A percentile compares a stretch with the other conserved stretches of the same genome.
Conservation (phyloP, 1,140 invertebrate species). For the Drosophila saltans region DNA sequence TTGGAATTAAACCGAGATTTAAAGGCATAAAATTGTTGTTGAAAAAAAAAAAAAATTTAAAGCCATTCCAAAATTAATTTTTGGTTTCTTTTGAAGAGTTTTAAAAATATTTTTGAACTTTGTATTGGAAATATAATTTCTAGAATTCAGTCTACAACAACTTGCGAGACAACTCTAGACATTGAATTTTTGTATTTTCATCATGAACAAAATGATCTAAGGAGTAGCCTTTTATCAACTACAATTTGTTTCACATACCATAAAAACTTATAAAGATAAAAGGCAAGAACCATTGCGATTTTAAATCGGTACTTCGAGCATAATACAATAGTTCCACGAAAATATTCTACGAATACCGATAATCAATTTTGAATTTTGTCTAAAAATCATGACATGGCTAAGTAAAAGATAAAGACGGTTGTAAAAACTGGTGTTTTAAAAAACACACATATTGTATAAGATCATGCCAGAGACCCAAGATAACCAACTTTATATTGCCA, state of each 20-base stretch:
- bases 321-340: not conserved
- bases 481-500: slow-evolving; percentile 5
- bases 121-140: not conserved
- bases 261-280: not conserved
- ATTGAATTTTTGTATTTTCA: not conserved
- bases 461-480: slow-evolving; percentile 7
- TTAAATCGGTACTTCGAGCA: not conserved
- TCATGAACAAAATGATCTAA: not conserved
- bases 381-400: slow-evolving; percentile 1
- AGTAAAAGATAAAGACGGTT: not conserved
- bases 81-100: not conserved
- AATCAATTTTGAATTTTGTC: slow-evolving; percentile 8
- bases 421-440: not conserved
- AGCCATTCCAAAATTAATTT: too few species aligned
- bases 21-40: too few species aligned
- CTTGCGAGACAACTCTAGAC: not conserved
- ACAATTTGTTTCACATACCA: not conserved
- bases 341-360: not conserved
- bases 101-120: not conserved
- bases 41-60: too few species aligned
- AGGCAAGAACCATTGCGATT: not conserved
- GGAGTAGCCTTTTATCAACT: not conserved
- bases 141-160: not conserved
- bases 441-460: slow-evolving; percentile 6
- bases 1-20: not conserved